Conservation (phyloP, 2,797 vertebrate species). For the Cottoperca gobio region DNA sequence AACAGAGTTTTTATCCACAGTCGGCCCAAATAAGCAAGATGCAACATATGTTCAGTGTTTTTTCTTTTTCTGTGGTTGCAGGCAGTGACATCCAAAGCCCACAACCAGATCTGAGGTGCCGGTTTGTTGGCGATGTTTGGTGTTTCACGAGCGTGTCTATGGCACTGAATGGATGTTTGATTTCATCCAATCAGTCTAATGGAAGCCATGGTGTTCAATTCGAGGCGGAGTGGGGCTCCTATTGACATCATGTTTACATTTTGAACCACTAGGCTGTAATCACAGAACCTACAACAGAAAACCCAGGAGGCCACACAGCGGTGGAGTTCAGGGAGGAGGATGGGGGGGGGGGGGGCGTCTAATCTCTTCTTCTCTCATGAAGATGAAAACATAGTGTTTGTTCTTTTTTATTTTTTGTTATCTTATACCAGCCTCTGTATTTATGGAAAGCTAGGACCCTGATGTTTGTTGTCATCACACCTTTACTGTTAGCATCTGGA, state of each 20-base stretch:
- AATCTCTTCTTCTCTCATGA: constrained; percentile 26
- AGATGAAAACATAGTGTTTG: constrained; percentile 44
- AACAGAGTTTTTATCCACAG: background rate
- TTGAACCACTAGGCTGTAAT: constrained; percentile 73
- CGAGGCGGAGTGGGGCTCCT: constrained; percentile 48
- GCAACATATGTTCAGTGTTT: background rate
- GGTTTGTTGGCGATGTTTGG: constrained; percentile 27
- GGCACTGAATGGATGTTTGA: constrained; percentile 68
- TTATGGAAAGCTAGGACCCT: constrained; percentile 27
- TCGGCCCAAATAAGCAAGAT: background rate
- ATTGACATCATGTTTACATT: constrained; percentile 79
- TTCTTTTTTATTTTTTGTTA: no score
- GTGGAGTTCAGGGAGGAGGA: constrained; percentile 3
- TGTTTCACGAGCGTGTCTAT: constrained; percentile 27
- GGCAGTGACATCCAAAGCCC: background rate
- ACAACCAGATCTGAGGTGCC: constrained; percentile 15
- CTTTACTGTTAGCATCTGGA: constrained; percentile 69
- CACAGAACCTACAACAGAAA: constrained; percentile 60
- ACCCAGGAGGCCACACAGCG: constrained; percentile 64
- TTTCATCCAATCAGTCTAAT: constrained; percentile 76
- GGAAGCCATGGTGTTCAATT: constrained; percentile 63
- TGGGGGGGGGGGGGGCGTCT: background rate
- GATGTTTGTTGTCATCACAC: constrained; percentile 73
- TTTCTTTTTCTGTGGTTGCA: constrained; percentile 10
- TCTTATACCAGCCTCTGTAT: constrained; percentile 39